Conservation (phyloP, 92 coral and sea anemone genomes). For the Siderastrea siderea region DNA sequence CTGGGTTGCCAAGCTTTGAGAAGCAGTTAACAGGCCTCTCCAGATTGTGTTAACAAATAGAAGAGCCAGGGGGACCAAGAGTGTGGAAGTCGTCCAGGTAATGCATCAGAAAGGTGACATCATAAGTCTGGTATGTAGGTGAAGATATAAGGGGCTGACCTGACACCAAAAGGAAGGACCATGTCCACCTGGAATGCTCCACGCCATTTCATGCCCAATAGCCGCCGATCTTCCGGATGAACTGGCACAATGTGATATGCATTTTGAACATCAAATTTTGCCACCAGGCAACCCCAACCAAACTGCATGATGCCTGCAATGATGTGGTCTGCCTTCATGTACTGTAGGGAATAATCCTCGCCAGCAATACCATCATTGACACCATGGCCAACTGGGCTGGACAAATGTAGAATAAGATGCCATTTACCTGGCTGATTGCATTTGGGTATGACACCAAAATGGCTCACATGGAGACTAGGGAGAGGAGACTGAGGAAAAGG, state of each 20-base stretch:
- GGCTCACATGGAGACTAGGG: not conserved
- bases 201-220: too few species aligned
- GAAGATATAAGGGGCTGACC: not conserved
- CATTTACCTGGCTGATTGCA: slow-evolving; percentile 4
- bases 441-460: slow-evolving; percentile 1
- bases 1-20: slow-evolving; percentile 15
- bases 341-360: not conserved
- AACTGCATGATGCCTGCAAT: slow-evolving; percentile 3
- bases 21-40: not conserved
- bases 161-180: slow-evolving; percentile 1
- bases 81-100: slow-evolving; percentile 36
- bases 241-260: not conserved
- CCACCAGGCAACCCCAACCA: not conserved
- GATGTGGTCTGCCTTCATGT: not conserved
- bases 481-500: not conserved
- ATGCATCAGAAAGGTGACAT: slow-evolving; percentile 20
- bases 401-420: not conserved
- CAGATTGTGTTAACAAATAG: not conserved
- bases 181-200: not conserved
- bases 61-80: slow-evolving; percentile 19
- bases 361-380: not conserved
- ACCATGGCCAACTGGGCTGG: not conserved
- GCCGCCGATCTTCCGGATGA: not conserved
- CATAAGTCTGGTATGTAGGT: not conserved
- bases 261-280: not conserved